A percentile compares a stretch with the other conserved stretches of the same genome.
These are phyloP conservation scores for Thripadectes ignobilis DNA, from an alignment of 2,797 vertebrate species.

Conservation along the genomic window DNA sequence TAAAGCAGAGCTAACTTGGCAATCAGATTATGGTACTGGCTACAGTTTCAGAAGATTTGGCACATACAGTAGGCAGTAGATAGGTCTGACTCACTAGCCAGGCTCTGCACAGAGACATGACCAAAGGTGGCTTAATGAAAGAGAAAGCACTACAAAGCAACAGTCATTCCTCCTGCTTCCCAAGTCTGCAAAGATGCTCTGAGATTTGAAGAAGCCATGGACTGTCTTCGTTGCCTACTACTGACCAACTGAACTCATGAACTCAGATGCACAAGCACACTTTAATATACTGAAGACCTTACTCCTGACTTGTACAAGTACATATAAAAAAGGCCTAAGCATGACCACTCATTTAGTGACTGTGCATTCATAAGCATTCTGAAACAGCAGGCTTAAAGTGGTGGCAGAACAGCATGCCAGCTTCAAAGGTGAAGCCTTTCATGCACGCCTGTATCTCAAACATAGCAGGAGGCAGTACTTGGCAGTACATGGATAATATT, in stretches of 20 bases:
- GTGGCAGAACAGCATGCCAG: accelerated
- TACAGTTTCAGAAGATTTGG: not conserved
- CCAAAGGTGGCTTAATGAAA: not conserved
- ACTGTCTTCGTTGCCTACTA: not conserved
- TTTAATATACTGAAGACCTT: not conserved
- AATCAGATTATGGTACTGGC: not conserved
- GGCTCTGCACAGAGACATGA: not conserved
- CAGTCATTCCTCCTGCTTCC: not conserved
- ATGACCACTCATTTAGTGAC: not conserved
- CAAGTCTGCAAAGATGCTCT: not conserved
- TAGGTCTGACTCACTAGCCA: not conserved
- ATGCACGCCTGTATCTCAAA: not conserved
- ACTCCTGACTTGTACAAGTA: not conserved
- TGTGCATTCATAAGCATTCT: not conserved
- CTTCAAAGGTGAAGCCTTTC: not conserved
- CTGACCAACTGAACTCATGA: not conserved
- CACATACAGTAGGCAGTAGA: not conserved
- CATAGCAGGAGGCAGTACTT: accelerated
- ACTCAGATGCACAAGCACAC: not conserved
- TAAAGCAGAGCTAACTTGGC: not conserved
- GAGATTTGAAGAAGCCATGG: not conserved
- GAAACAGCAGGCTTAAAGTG: not conserved
- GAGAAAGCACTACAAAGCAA: not conserved
- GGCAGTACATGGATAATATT: not conserved
- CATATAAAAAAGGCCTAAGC: constrained; percentile 17